Evolutionary conservation across 1,140 invertebrate species (phyloP).

Genomic region (Leptinotarsa lineolata): DNA sequence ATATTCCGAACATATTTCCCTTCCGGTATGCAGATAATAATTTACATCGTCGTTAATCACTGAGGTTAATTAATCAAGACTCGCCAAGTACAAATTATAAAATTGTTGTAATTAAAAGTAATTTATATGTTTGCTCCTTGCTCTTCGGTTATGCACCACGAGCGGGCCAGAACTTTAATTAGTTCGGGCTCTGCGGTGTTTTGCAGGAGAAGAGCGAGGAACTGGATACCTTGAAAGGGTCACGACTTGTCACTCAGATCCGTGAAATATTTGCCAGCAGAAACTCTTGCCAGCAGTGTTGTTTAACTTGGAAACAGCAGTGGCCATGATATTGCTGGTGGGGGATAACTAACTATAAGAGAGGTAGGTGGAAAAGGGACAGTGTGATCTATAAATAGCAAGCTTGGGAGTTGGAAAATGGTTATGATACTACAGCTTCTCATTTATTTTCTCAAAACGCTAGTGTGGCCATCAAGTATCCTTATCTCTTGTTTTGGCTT

Average conservation of each 20-base stretch:
- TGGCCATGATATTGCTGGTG: too few species aligned
- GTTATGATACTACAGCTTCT: too few species aligned
- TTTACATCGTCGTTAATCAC: slow-evolving; percentile 50
- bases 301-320: not conserved
- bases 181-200: slow-evolving; percentile 41
- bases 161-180: slow-evolving; percentile 49
- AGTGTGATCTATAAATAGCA: too few species aligned
- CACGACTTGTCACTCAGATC: slow-evolving; percentile 21
- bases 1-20: slow-evolving; percentile 37
- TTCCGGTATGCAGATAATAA: slow-evolving; percentile 46
- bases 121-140: slow-evolving; percentile 51
- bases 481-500: too few species aligned
- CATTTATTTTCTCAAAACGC: too few species aligned
- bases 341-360: too few species aligned
- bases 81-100: slow-evolving; percentile 53
- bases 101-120: slow-evolving; percentile 55
- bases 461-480: too few species aligned
- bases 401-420: too few species aligned
- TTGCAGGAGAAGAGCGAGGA: slow-evolving; percentile 8
- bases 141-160: slow-evolving; percentile 48
- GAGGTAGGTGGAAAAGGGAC: too few species aligned
- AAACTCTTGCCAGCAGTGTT: not conserved
- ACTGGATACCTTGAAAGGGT: slow-evolving; percentile 23
- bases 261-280: slow-evolving; percentile 18
- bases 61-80: slow-evolving; percentile 51